These are phyloP conservation scores for Phyllotreta cruciferae DNA, from an alignment of 2,888 invertebrate species.

Conservation along the genomic window DNA sequence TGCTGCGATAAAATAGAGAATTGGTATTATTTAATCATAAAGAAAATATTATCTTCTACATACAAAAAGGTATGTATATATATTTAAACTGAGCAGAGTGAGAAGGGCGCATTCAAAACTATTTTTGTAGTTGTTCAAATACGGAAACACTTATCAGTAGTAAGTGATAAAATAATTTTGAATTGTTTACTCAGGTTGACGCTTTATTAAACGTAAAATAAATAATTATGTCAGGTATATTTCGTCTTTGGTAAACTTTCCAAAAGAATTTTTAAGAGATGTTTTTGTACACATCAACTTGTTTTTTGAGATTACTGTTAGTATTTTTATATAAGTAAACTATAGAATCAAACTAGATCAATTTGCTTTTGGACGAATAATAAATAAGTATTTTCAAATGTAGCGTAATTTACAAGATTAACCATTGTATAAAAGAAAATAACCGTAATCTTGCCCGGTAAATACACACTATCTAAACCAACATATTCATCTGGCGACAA, in stretches of 20 bases:
- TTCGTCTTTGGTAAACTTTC: slow-evolving; percentile 14
- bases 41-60: slow-evolving; percentile 50
- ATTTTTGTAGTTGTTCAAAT: slow-evolving; percentile 50
- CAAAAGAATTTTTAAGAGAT: slow-evolving; percentile 5
- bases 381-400: slow-evolving; percentile 11
- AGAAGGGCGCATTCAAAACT: slow-evolving; percentile 46
- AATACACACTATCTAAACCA: slow-evolving; percentile 52
- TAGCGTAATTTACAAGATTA: slow-evolving; percentile 26
- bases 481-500: slow-evolving; percentile 62
- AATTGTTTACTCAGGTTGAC: slow-evolving; percentile 49
- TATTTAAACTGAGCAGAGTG: slow-evolving; percentile 40
- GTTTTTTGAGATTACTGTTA: too few species aligned
- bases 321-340: too few species aligned
- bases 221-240: slow-evolving; percentile 25
- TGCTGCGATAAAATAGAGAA: slow-evolving; percentile 51
- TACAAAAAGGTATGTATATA: slow-evolving; percentile 47
- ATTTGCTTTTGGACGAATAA: too few species aligned
- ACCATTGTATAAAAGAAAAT: slow-evolving; percentile 30
- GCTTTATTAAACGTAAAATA: slow-evolving; percentile 31
- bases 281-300: too few species aligned
- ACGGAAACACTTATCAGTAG: slow-evolving; percentile 54
- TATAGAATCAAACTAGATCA: too few species aligned
- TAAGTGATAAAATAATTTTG: slow-evolving; percentile 48
- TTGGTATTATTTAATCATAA: slow-evolving; percentile 50
- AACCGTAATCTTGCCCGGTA: slow-evolving; percentile 36